Base-by-base conservation (phyloP, 1,140 invertebrate genomes). In the Vanessa tameamea region DNA sequence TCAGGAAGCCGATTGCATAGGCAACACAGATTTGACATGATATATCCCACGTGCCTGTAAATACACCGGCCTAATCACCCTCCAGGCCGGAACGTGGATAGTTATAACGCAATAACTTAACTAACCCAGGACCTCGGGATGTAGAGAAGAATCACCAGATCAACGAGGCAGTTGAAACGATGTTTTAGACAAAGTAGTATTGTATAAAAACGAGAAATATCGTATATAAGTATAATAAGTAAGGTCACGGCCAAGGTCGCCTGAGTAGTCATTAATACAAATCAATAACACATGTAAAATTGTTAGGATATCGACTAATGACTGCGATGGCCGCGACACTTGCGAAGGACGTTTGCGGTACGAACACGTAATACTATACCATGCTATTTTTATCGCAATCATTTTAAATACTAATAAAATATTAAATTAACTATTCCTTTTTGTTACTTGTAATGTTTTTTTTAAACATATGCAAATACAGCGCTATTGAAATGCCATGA, bases 311-410 rank as follows among this genome's bases (percentile, higher is more conserved):
- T 64, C 20, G 57, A 75, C 61, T 70, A 70, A 67, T 61, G 23
- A 65, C 47, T 47, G 55, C 47, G 63, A 66, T 64, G 47, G 65
- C 59, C n/a, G 48, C 64, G 31, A 23, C 68, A 65, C 37, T 57
- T 67, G 64, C 50, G 73, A 75, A 75, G 68, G 73, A 70, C 73
- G 63, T 61, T 66, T 75, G 63, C 68, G 73, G 68, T 69, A 69
- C 68, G 16, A 63, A 69, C 31, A 69, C 67, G 68, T 70, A 70
- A 74, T 57, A 55, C 72, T 48, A 64, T 73, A 68, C 51, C 64
- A 31, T 16, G 48, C 55, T 69, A 67, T 69, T 68, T 68, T 61
- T 47, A 64, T 63, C 61, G 23, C 14, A 64, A 16, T 43, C 68
- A 68, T 68, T 68, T 68, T 61, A 67, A 73, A 66, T 26, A 72